A percentile compares a stretch with the other conserved stretches of the same genome.
These are phyloP conservation scores for Pocillopora verrucosa DNA, from an alignment of 64 coral and sea anemone genomes.

Conservation along the genomic window DNA sequence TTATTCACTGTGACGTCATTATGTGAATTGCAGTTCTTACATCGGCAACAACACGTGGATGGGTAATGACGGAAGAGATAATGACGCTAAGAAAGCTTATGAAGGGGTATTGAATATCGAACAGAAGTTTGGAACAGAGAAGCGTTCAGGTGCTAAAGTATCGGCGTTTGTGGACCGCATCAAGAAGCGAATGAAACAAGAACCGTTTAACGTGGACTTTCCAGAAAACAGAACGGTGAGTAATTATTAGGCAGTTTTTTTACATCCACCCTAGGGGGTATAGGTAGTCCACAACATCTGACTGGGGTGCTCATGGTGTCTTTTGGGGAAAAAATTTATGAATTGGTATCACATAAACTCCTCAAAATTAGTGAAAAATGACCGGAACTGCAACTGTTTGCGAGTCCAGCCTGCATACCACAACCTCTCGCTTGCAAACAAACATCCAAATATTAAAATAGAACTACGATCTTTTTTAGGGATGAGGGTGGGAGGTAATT, in stretches of 20 bases:
- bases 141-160: slow-evolving; percentile 60
- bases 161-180: slow-evolving; percentile 63
- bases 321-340: too few relatives aligned
- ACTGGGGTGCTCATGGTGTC: too few relatives aligned
- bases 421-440: too few relatives aligned
- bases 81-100: slow-evolving; percentile 80
- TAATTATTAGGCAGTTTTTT: background rate
- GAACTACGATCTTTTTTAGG: too few relatives aligned
- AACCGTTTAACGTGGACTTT: slow-evolving; percentile 6
- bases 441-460: too few relatives aligned
- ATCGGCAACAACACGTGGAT: slow-evolving; percentile 95
- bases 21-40: slow-evolving; percentile 60
- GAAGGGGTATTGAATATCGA: slow-evolving; percentile 87
- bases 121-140: slow-evolving; percentile 76
- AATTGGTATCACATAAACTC: too few relatives aligned
- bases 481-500: too few relatives aligned
- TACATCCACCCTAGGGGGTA: background rate
- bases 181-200: slow-evolving; percentile 43
- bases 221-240: slow-evolving; percentile 12
- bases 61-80: slow-evolving; percentile 75
- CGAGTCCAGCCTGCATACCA: too few relatives aligned
- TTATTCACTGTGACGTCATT: background rate
- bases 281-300: background rate
- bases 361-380: too few relatives aligned
- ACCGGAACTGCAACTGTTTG: too few relatives aligned